Base-by-base conservation (phyloP, 2,113 vertebrate species). In the Nycticorax nycticorax region DNA sequence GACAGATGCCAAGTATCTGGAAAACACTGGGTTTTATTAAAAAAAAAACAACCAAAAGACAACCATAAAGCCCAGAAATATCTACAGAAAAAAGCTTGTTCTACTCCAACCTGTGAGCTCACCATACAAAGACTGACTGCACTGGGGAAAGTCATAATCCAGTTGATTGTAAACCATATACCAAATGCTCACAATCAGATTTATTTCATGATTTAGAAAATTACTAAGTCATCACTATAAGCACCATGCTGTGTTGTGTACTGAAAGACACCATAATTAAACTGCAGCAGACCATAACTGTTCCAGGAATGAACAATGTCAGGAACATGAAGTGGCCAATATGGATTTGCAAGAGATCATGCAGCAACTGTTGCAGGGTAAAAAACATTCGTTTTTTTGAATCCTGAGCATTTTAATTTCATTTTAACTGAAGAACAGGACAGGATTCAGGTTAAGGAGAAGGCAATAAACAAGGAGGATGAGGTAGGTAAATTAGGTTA, bases 131-230 rank as follows among this genome's bases (percentile, higher is more conserved):
- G 45, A 64, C 37, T 41, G 78, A 45, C 15, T 69, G 45, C 32
- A 20, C 55, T 55, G n/a, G 35, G 69, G 92, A 59, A 66, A 80
- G 32, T 27, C 45, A 41, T 69, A 77, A 92, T 81, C 32, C 84
- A 67, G 14, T 13, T 77, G 59, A 84, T 73, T 92, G 67, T 57
- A 83, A 84, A 83, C 10, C 47, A 82, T 62, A 64, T 55, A 43
- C n/a, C 5, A 2, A 80, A 80, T 52, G 55, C 35, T 82, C 68
- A 89, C 45, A n/a, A 59, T 64, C 79, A 84, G 68, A 93, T 74
- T 81, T 63, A 91, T 87, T 92, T 87, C 41, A 95, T n/a, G 41
- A 85, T 77, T 80, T 86, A 88, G 79, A 80, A 93, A 94, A 88
- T 77, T 63, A 55, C 79, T 52, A 19, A 85, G 66, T 92, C 69